These are phyloP conservation scores for Halocynthia roretzi DNA, from an alignment of 23 tunicate genomes.

Conservation along the genomic window DNA sequence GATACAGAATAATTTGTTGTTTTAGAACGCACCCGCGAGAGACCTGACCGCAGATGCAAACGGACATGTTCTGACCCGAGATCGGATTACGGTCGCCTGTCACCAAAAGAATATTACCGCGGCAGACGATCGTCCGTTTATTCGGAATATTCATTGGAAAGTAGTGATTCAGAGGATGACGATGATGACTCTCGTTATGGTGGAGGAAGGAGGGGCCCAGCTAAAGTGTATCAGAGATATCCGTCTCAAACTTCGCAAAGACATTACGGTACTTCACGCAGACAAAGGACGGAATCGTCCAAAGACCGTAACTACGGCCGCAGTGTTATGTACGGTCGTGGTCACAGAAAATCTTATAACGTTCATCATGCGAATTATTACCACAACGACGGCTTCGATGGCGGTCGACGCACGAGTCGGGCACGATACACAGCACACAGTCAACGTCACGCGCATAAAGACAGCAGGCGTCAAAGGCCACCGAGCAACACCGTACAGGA, in stretches of 20 bases:
- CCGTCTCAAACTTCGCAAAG: constrained; percentile 1
- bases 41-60: background rate
- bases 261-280: background rate
- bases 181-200: constrained; percentile 8
- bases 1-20: too few relatives aligned
- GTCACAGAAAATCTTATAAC: background rate
- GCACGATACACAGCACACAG: background rate
- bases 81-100: constrained; percentile 4
- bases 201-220: constrained; percentile 3
- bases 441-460: constrained; percentile 9
- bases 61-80: constrained; percentile 20
- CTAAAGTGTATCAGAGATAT: constrained; percentile 24
- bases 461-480: background rate
- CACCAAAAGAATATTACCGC: background rate
- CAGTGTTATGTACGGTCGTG: background rate
- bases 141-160: background rate
- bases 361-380: background rate
- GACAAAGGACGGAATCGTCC: too few relatives aligned
- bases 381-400: background rate
- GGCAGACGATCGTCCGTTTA: constrained; percentile 3
- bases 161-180: background rate
- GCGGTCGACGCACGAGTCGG: background rate
- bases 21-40: too few relatives aligned
- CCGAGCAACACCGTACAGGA: background rate
- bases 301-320: background rate